Base-by-base conservation (phyloP, 2,797 vertebrate genomes). In the Karalla daura region DNA sequence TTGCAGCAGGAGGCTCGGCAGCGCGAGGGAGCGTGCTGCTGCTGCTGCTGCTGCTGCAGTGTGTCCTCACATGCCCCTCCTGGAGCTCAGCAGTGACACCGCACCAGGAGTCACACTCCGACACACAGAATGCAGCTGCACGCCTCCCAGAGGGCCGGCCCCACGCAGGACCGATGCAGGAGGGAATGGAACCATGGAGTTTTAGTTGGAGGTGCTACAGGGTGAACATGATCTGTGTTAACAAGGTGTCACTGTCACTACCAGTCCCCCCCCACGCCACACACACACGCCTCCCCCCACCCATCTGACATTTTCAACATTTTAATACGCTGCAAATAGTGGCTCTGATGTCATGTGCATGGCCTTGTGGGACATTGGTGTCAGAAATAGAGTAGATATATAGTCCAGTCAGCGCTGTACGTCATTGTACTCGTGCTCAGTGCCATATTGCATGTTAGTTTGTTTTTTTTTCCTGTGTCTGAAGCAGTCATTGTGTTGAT, bases 1-100 rank as follows among this genome's bases (percentile, higher is more conserved):
- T 83, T 84, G 85, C 86, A 78, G 84, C 85, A 86, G 62, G 73
- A 78, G 76, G 70, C 63, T 58, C 21, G 25, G 78, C 69, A 71
- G 74, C 80, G 70, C 37, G 51, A 71, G 43, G 68, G 43, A 70
- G 9, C 23, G 73, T 79, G n/a, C n/a, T n/a, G n/a, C n/a, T n/a
- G n/a, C n/a, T n/a, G n/a, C 74, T 88, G 81, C 74, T 78, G 83
- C 87, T 78, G 83, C 87, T 76, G 85, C 81, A 76, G 64, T n/a
- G 25, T 76, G 75, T 89, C 85, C 88, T 91, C 50, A 63, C 24
- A 78, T 77, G 77, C 70, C 76, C 80, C 78, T 68, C 63, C 45
- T 47, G 18, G 21, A 63, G 58, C 72, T 72, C 58, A 47, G 78
- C 44, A 44, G 45, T 76, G 55, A 56, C 54, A 46, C 66, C 53